Base-by-base conservation (phyloP, 2,888 invertebrate genomes). In the Gerosis bhagava region DNA sequence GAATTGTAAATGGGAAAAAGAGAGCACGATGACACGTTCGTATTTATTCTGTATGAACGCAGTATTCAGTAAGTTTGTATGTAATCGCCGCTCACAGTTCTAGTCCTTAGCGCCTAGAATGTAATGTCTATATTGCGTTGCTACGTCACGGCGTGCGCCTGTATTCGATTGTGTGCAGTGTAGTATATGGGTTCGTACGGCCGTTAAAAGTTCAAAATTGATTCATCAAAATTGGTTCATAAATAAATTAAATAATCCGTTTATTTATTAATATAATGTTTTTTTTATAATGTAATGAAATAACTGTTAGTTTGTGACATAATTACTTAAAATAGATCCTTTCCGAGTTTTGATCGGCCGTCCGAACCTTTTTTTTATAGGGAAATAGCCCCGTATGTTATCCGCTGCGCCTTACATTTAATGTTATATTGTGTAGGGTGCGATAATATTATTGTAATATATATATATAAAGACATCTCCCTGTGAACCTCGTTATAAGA, bases 1-100 rank as follows among this genome's bases (percentile, higher is more conserved):
- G 12, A 11, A 26, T 26, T 22, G 22, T 1, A 19, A 26, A 19
- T 5, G n/a, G 15, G 28, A 28, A 28, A 5, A n/a, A 39, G 11
- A 10, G 8, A 35, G 13, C 11, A n/a, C 7, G 13, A 13, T 22
- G n/a, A n/a, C n/a, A n/a, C n/a, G n/a, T n/a, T n/a, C n/a, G n/a
- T n/a, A 36, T 36, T 29, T 24, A 37, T 16, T 10, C 3, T 29
- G 24, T 44, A 16, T 22, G 16, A 7, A 16, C 16, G n/a, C 44
- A 44, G 37, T 45, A 35, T 35, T 34, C 26, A 35, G 17, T 12
- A 26, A 39, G 35, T 42, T 46, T 34, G 45, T 45, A 49, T 22
- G 29, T 24, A 29, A 36, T 24, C 12, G 29, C 29, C 44, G 36
- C 44, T 44, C 44, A 44, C 44, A 29, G 13, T 44, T 44, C 44